A percentile compares a stretch with the other conserved stretches of the same genome.
phyloP scores from a whole-genome alignment of 2,888 invertebrate species.

The Mythimna lalbum region DNA sequence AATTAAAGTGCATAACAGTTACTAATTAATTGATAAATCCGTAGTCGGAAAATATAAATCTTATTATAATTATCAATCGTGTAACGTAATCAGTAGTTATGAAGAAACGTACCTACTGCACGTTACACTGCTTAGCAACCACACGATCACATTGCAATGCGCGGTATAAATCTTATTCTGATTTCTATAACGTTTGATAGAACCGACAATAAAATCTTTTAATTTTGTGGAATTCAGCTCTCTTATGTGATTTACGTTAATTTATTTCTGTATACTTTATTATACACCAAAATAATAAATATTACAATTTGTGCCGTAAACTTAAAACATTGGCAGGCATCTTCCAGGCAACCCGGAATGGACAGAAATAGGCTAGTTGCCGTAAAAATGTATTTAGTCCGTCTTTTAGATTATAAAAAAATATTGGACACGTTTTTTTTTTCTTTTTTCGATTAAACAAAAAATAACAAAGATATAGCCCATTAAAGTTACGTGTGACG shows the following conservation, averaged over 20 bases:
- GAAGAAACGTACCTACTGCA: constrained; percentile 25
- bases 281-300: no score
- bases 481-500: no score
- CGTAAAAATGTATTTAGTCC: no score
- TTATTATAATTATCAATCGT: constrained; percentile 27
- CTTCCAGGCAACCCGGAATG: no score
- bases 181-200: neutral
- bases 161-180: constrained; percentile 13
- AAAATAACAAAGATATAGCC: no score
- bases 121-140: constrained; percentile 18
- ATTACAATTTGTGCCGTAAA: no score
- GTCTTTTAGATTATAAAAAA: no score
- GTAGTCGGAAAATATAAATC: constrained; percentile 7
- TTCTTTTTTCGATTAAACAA: no score
- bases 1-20: constrained; percentile 22
- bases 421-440: no score
- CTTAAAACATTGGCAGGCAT: no score
- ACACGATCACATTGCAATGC: constrained; percentile 12
- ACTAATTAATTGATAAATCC: constrained; percentile 26
- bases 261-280: no score
- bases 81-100: constrained; percentile 32
- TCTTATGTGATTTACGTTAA: neutral
- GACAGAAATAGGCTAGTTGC: no score
- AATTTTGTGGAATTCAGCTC: neutral
- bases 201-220: neutral